Conservation (phyloP, 2,113 vertebrate genomes). For the Saguinus midas region DNA sequence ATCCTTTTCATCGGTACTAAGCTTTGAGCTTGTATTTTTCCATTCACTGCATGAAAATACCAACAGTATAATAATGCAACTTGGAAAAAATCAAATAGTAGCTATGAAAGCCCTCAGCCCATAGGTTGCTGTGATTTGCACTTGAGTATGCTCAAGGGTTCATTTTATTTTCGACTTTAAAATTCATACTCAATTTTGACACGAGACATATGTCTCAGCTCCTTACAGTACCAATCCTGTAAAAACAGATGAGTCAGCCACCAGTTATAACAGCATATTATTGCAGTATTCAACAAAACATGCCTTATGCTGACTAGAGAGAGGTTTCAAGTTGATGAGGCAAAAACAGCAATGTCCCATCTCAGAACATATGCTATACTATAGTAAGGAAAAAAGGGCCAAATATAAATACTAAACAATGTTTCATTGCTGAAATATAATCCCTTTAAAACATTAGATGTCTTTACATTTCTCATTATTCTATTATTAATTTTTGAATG, state of each 20-base stretch:
- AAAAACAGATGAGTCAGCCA: constrained; percentile 46
- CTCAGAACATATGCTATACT: constrained; percentile 36
- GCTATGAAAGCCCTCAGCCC: not conserved
- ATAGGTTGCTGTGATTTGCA: constrained; percentile 22
- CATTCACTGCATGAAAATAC: not conserved
- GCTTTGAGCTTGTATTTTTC: not conserved
- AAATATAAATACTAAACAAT: constrained; percentile 34
- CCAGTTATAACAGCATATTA: not conserved
- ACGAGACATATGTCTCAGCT: constrained; percentile 54
- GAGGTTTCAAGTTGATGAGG: constrained; percentile 41
- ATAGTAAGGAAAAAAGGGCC: not conserved
- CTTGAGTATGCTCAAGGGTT: not conserved
- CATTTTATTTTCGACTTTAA: constrained; percentile 15
- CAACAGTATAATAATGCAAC: not conserved
- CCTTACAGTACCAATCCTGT: not conserved
- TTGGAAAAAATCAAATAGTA: not conserved
- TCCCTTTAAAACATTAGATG: not conserved
- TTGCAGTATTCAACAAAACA: constrained; percentile 36
- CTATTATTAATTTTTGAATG: not conserved
- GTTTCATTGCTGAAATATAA: not conserved
- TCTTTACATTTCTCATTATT: not conserved
- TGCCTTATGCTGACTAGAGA: constrained; percentile 39
- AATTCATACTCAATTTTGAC: constrained; percentile 40
- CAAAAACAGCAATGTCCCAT: constrained; percentile 17
- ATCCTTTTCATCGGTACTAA: not conserved